A percentile compares a stretch with the other conserved stretches of the same genome.
Evolutionary conservation across 2,888 invertebrate species (phyloP).

Genomic region (Ophonus ardosiacus): DNA sequence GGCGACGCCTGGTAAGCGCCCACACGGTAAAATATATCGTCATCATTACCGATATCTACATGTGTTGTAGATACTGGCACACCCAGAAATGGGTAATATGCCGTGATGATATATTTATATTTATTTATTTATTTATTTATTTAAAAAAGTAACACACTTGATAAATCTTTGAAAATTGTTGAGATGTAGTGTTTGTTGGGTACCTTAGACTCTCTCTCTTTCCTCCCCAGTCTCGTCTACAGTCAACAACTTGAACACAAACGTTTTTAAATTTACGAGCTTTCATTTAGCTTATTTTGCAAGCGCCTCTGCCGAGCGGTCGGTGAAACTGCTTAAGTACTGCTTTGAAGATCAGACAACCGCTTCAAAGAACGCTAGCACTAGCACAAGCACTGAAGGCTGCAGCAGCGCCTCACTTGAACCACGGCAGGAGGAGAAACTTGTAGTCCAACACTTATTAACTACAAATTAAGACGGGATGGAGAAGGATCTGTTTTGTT

Average conservation of each 20-base stretch:
- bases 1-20: too few relatives aligned
- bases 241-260: slow-evolving; percentile 58
- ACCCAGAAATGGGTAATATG: too few relatives aligned
- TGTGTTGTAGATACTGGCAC: too few relatives aligned
- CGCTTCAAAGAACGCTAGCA: slow-evolving; percentile 19
- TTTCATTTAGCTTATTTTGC: slow-evolving; percentile 61
- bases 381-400: neutral
- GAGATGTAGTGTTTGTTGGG: neutral
- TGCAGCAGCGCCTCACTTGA: neutral
- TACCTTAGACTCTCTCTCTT: neutral
- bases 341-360: slow-evolving; percentile 57
- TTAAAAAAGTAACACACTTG: neutral
- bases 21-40: too few relatives aligned
- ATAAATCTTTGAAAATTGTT: neutral
- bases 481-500: neutral
- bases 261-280: slow-evolving; percentile 62
- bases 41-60: too few relatives aligned
- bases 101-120: too few relatives aligned
- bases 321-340: slow-evolving; percentile 59
- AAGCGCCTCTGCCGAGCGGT: slow-evolving; percentile 54
- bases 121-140: too few relatives aligned
- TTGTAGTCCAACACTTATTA: slow-evolving; percentile 33
- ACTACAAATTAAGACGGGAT: slow-evolving; percentile 32
- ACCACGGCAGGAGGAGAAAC: neutral
- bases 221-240: neutral